These are phyloP conservation scores for Streptopelia turtur DNA, from an alignment of 2,797 vertebrate species.

Conservation along the genomic window DNA sequence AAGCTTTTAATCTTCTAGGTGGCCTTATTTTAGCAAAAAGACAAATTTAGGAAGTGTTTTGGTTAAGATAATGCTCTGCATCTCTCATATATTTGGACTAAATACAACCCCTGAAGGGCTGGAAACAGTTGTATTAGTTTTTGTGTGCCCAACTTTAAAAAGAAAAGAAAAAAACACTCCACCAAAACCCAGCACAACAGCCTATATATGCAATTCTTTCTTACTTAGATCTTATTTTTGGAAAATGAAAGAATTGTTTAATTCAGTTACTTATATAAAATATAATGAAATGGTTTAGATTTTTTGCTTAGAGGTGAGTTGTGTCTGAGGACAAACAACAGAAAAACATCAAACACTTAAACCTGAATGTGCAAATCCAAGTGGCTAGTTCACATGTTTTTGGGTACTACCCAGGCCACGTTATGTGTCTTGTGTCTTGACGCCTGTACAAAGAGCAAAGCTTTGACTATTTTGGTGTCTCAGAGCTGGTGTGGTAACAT, in stretches of 20 bases:
- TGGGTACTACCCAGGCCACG: neutral
- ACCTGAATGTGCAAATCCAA: neutral
- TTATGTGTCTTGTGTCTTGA: neutral
- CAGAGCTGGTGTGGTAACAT: neutral
- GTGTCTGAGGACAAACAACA: neutral
- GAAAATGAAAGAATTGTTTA: conserved; percentile 23
- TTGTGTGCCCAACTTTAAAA: conserved; percentile 20
- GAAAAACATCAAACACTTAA: neutral
- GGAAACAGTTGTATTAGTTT: conserved; percentile 15
- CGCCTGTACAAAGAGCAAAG: neutral
- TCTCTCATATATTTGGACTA: conserved; percentile 56
- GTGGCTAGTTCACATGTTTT: neutral
- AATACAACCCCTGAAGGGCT: conserved; percentile 37
- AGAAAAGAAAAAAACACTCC: neutral
- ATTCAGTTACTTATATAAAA: conserved; percentile 4
- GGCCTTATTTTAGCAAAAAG: conserved; percentile 64
- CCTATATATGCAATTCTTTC: neutral
- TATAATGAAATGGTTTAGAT: conserved; percentile 15
- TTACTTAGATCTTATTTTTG: neutral
- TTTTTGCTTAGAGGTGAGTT: neutral
- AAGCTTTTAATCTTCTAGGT: conserved; percentile 71
- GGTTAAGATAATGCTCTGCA: conserved; percentile 37
- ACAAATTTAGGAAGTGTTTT: conserved; percentile 69
- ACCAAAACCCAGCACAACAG: neutral
- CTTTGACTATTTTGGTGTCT: neutral